Conservation (phyloP, 1,140 invertebrate species). For the Pogonognathellus flavescens region DNA sequence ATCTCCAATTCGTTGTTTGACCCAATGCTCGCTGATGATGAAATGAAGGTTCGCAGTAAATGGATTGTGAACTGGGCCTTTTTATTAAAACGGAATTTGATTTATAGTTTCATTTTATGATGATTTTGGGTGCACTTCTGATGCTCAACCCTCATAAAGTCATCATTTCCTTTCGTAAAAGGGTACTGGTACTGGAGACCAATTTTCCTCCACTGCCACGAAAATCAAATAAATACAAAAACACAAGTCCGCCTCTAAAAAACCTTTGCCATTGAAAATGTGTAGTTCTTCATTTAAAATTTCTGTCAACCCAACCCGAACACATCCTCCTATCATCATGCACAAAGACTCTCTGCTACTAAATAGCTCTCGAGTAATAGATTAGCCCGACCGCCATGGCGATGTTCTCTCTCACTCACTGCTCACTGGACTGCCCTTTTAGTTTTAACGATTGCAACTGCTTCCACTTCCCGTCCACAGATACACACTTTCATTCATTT, state of each 20-base stretch:
- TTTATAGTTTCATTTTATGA: constrained; percentile 58
- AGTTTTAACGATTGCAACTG: constrained; percentile 4
- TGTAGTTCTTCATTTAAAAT: constrained; percentile 36
- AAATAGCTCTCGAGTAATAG: constrained; percentile 46
- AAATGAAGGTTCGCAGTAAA: constrained; percentile 52
- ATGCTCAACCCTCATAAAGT: constrained; percentile 40
- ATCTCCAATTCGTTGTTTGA: not conserved
- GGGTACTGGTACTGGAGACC: not conserved
- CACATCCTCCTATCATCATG: constrained; percentile 30
- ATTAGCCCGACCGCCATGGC: constrained; percentile 42
- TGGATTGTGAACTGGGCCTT: constrained; percentile 59
- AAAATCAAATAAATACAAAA: constrained; percentile 36
- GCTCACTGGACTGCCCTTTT: constrained; percentile 45
- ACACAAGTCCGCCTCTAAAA: constrained; percentile 51
- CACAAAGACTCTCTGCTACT: constrained; percentile 25
- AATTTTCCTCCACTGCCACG: not conserved
- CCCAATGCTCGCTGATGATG: not conserved
- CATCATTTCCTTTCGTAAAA: constrained; percentile 54
- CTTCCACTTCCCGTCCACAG: constrained; percentile 38
- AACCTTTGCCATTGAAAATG: constrained; percentile 37
- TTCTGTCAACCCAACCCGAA: constrained; percentile 40
- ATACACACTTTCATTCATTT: constrained; percentile 50
- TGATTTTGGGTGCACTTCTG: constrained; percentile 44
- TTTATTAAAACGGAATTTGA: constrained; percentile 47
- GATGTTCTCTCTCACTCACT: constrained; percentile 6